Evolutionary conservation across 2,888 invertebrate genomes (phyloP), one percentile per base, ranked within the genome.

Genomic region (Lutraria lutraria): DNA sequence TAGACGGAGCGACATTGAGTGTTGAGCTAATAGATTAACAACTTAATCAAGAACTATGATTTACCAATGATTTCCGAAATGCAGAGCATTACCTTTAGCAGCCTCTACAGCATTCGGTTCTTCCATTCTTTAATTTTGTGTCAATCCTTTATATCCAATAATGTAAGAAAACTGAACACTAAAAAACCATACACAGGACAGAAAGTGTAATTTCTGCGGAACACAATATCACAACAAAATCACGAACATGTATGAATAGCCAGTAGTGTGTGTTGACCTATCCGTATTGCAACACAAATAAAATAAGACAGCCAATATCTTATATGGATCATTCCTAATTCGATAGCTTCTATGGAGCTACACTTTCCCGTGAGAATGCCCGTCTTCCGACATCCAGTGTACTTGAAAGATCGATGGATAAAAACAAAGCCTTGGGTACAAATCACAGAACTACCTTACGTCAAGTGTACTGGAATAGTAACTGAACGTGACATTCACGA

Each of bases 321-420:
- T 76, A 31, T 76, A 76, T 76, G 76, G 76, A 34, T 76, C 76
- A 76, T 76, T 76, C 76, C 76, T 76, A 76, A 76, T 76, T 76
- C 76, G 76, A 76, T 76, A 76, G 76, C 13, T 76, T 76, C 76
- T 34, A 76, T 21, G 34, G 76, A 31, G 76, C 31, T 76, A 19
- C 31, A 31, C 34, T 34, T 76, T 31, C 76, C 31, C 34, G 31
- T 76, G 76, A 76, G 76, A 76, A 76, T 34, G 16, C 6, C 76
- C 1, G 76, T 34, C 76, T 34, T 76, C 76, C 13, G 31, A 31
- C 34, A 76, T 76, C 34, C 76, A 76, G 16, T 76, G 76, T 76
- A 34, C 76, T 76, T 76, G 34, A 76, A 76, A 76, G 76, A 76
- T 76, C 76, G 76, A 76, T 76, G 76, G 19, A 76, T 76, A 76